phyloP scores from a whole-genome alignment of 2,797 vertebrate species.

The Pangasius sanitwongsei region DNA sequence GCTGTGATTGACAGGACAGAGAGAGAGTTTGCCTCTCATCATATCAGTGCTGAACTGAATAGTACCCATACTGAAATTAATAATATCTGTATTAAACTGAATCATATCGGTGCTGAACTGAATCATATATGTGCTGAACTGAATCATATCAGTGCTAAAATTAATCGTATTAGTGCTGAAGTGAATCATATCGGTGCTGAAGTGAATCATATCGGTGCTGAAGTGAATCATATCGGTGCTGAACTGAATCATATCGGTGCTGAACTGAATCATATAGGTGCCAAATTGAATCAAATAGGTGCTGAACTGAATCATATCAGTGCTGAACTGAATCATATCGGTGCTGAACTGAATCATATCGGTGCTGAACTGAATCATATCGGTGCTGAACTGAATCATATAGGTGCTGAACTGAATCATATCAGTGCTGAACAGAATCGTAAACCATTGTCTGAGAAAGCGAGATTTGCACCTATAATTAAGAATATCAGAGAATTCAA shows the following conservation, averaged over 20 bases:
- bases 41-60: neutral
- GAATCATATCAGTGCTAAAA: neutral
- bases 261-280: neutral
- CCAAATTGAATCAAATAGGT: neutral
- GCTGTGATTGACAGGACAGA: too few relatives aligned
- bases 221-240: neutral
- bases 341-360: neutral
- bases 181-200: neutral
- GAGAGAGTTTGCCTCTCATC: neutral
- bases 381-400: neutral
- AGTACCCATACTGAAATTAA: neutral
- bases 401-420: neutral
- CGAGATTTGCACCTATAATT: neutral
- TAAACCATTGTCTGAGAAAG: too few relatives aligned
- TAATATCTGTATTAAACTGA: neutral
- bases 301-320: neutral
- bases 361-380: neutral
- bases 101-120: neutral
- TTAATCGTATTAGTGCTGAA: neutral
- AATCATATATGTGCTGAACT: neutral
- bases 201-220: neutral
- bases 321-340: neutral
- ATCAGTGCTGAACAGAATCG: neutral
- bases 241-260: neutral
- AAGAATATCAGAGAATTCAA: neutral